Base-by-base conservation (phyloP, 1,140 invertebrate species). In the Adelges cooleyi region DNA sequence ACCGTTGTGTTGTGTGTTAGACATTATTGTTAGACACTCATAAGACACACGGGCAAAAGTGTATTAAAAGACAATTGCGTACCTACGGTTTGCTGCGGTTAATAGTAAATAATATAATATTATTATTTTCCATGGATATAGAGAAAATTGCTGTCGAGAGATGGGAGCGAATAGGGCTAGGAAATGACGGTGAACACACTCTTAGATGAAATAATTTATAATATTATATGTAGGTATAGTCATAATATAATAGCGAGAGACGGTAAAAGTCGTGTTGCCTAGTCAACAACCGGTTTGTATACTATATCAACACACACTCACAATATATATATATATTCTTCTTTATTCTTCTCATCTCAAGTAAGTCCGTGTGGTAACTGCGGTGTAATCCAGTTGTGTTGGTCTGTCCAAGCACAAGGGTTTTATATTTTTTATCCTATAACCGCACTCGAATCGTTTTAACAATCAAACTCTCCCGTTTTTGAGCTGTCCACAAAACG, bases 281-380 rank as follows among this genome's bases (percentile, higher is more conserved):
- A 33, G 29, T 23, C 36, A 59, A 59, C 54, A 59, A 59, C 54
- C 54, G 54, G 54, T 59, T 59, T 59, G 25, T 25, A 13, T 33
- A 11, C 5, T 33, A 33, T 33, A 5, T 33, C 29, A 11, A n/a
- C n/a, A n/a, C n/a, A n/a, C n/a, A n/a, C n/a, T n/a, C n/a, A n/a
- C n/a, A n/a, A n/a, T 33, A 11, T 33, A 33, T 33, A 33, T 6
- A 33, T 33, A 33, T 33, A 33, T 11, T 59, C 38, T 59, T 44
- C 38, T 11, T 44, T 44, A 25, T 42, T 56, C 25, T 51, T 51
- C 18, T n/a, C n/a, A n/a, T n/a, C n/a, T n/a, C n/a, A n/a, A n/a
- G n/a, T n/a, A n/a, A n/a, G n/a, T n/a, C n/a, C n/a, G n/a, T n/a
- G n/a, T n/a, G n/a, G n/a, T n/a, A n/a, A n/a, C n/a, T n/a, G n/a